Evolutionary conservation across 2,888 invertebrate species (phyloP).

Genomic region (Sphecodes monilicornis): DNA sequence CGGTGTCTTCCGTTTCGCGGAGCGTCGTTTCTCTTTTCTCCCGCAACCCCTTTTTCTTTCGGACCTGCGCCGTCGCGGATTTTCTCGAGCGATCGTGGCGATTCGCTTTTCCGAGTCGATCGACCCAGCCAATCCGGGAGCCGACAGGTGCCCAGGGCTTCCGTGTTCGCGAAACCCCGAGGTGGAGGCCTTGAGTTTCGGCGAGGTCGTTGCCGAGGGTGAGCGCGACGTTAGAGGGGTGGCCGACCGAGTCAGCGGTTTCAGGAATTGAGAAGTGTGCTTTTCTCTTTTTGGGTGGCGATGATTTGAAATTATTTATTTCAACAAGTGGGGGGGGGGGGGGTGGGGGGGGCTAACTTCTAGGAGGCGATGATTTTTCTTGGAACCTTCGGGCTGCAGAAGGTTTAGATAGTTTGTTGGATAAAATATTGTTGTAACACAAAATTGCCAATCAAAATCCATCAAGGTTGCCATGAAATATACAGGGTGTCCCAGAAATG

Average conservation of each 20-base stretch:
- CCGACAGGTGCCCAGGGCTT: constrained; percentile 29
- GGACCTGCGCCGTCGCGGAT: not conserved
- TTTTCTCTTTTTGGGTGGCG: not conserved
- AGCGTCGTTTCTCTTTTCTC: not conserved
- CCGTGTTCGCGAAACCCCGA: constrained; percentile 43
- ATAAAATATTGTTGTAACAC: no score
- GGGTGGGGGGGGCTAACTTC: no score
- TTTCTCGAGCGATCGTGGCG: not conserved
- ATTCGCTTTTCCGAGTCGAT: constrained; percentile 1
- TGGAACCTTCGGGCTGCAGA: no score
- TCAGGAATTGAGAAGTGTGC: not conserved
- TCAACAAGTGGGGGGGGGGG: no score
- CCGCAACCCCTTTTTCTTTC: constrained; percentile 4
- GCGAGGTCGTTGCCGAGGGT: not conserved
- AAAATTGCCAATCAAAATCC: no score
- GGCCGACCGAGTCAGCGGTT: not conserved
- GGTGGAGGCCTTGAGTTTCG: not conserved
- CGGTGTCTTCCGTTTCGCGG: not conserved
- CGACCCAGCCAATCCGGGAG: not conserved
- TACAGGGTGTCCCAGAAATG: no score
- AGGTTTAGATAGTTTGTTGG: no score
- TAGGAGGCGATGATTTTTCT: no score
- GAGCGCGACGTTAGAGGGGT: not conserved
- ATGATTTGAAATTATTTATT: no score
- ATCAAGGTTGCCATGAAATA: no score